A percentile compares a stretch with the other conserved stretches of the same genome.
Conservation (phyloP, 2,888 invertebrate species). For the Drosophila villosipedis region DNA sequence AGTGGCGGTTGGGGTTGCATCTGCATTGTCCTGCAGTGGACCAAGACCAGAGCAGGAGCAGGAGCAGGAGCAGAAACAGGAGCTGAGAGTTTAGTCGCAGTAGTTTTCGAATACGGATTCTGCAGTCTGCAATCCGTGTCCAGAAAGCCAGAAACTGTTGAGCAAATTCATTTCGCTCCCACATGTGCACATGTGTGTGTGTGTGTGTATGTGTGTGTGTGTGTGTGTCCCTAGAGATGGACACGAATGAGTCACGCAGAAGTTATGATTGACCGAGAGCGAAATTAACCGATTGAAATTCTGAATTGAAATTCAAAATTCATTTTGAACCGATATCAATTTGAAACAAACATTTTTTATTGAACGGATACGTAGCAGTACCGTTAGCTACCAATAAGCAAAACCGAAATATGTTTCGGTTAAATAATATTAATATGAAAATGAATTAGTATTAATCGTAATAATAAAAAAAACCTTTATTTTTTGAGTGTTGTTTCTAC, state of each 20-base stretch:
- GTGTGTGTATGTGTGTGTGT: not conserved
- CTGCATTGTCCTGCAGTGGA: constrained; percentile 64
- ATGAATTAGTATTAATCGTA: too few relatives aligned
- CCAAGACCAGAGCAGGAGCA: constrained; percentile 19
- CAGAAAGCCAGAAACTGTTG: constrained; percentile 45
- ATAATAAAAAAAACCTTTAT: too few relatives aligned
- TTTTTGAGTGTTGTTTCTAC: too few relatives aligned
- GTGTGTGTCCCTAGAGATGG: constrained; percentile 41
- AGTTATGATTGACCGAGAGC: not conserved
- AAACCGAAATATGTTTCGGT: too few relatives aligned
- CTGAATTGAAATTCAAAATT: not conserved
- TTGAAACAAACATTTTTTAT: not conserved
- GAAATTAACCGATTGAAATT: not conserved
- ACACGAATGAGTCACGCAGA: not conserved
- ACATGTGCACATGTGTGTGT: constrained; percentile 30
- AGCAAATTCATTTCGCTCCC: constrained; percentile 61
- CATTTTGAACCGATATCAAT: too few relatives aligned
- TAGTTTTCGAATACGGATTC: constrained; percentile 37
- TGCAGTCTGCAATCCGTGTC: constrained; percentile 15
- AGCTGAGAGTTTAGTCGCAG: constrained; percentile 17
- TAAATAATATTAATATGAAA: too few relatives aligned
- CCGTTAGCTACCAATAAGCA: not conserved
- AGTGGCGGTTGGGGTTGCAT: constrained; percentile 46
- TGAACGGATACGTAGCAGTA: not conserved
- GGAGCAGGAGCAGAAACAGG: not conserved